Evolutionary conservation across 2,888 invertebrate species (phyloP), one percentile per base, ranked within the genome.

Genomic region (Caenorhabditis wallacei): DNA sequence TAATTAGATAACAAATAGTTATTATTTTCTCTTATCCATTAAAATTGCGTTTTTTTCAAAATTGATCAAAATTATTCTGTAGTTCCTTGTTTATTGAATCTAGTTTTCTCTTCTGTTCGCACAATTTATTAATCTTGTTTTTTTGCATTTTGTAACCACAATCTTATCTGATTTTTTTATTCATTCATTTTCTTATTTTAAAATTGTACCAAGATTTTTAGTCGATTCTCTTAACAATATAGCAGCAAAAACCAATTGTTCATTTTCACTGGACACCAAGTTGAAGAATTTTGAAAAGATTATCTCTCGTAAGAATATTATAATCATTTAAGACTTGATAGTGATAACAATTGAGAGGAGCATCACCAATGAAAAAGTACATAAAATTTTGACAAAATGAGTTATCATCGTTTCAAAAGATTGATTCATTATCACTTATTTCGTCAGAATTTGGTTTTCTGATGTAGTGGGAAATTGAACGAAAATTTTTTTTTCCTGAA

Each of bases 391-490:
- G 56, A 68, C 3, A 40, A 37, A 75, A 51, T 56, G 24, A 57
- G 76, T 69, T 76, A 76, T 76, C 74, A 66, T 48, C 4, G 18
- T 66, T 8, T 57, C 35, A 43, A 24, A 26, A 26, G n/a, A 13
- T 75, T 75, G 40, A 75, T 66, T 66, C 56, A 76, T 76, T 69
- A 69, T 68, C 76, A 40, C 20, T 4, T n/a, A 68, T 68, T 61
- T 76, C 69, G 54, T 78, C 63, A 78, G 78, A 37, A 70, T 56
- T 35, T 40, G 40, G 53, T 18, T 63, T 61, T 69, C 59, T 78
- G 69, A 78, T 59, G 76, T 24, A n/a, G 5, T 13, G 40, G n/a
- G n/a, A n/a, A 40, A 40, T 2, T 40, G 40, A 48, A 48, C 13
- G 13, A 48, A n/a, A n/a, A n/a, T n/a, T n/a, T n/a, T n/a, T n/a